phyloP scores from a whole-genome alignment of 1,140 invertebrate species.

The Penaeus chinensis region DNA sequence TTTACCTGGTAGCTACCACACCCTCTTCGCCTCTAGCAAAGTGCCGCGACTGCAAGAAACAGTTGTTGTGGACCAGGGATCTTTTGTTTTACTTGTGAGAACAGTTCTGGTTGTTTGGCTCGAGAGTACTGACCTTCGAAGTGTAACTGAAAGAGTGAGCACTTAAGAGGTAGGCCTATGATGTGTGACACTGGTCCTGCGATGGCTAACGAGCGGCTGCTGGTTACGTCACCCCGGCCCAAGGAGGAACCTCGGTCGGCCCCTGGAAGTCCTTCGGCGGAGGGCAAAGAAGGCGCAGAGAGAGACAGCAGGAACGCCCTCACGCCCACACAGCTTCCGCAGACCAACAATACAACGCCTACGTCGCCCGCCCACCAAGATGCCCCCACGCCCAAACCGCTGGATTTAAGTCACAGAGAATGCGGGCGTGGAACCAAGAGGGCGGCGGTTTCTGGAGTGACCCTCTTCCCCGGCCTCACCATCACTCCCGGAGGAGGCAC shows the following conservation, averaged over 20 bases:
- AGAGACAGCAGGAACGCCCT: background rate
- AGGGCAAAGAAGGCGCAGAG: slow-evolving; percentile 1
- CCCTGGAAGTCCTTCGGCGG: slow-evolving; percentile 20
- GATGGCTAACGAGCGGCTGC: slow-evolving; percentile 11
- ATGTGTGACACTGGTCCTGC: too few species aligned
- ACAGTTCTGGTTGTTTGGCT: too few species aligned
- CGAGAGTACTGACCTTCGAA: too few species aligned
- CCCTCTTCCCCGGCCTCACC: slow-evolving; percentile 43
- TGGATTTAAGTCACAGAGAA: slow-evolving; percentile 48
- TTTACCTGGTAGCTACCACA: slow-evolving; percentile 17
- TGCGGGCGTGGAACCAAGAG: background rate
- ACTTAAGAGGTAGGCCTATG: too few species aligned
- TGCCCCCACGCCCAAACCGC: slow-evolving; percentile 13
- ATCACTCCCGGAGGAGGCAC: slow-evolving; percentile 23
- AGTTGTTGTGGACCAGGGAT: too few species aligned
- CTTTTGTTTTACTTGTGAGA: too few species aligned
- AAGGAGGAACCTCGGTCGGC: slow-evolving; percentile 47
- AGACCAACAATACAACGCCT: background rate
- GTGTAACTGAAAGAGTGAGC: too few species aligned
- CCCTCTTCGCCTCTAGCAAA: background rate
- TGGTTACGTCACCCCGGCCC: background rate
- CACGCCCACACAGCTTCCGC: slow-evolving; percentile 2
- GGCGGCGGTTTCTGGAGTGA: slow-evolving; percentile 27
- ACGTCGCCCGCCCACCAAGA: background rate
- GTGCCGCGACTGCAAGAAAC: background rate